phyloP scores from a whole-genome alignment of 2,113 vertebrate species.

The Naja naja region DNA sequence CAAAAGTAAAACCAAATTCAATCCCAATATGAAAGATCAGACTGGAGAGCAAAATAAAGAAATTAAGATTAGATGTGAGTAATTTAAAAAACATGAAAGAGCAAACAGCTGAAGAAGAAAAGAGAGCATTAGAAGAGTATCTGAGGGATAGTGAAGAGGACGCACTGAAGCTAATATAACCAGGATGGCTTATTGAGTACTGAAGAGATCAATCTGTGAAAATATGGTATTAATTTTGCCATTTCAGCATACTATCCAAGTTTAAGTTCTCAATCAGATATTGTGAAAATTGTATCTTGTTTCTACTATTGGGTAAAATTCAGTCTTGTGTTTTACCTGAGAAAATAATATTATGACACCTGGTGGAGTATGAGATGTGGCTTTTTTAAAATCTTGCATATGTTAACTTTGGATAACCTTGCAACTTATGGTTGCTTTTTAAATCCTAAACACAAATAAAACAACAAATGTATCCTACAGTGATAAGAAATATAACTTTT shows the following conservation, averaged over 20 bases:
- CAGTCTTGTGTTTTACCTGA: not conserved
- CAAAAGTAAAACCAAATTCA: too few relatives aligned
- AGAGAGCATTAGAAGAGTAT: not conserved
- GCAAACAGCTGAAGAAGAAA: not conserved
- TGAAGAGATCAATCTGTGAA: not conserved
- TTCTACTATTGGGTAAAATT: not conserved
- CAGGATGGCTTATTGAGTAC: too few relatives aligned
- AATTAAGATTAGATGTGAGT: not conserved
- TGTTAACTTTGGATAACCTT: not conserved
- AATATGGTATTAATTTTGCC: not conserved
- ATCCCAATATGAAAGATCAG: too few relatives aligned
- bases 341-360: not conserved
- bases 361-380: not conserved
- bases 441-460: too few relatives aligned
- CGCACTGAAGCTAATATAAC: too few relatives aligned
- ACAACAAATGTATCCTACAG: too few relatives aligned
- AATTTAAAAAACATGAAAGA: not conserved
- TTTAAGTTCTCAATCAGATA: not conserved
- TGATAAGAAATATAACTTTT: too few relatives aligned
- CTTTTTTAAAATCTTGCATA: not conserved
- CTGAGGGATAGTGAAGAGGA: too few relatives aligned
- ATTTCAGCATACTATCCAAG: not conserved
- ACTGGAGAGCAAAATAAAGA: too few relatives aligned
- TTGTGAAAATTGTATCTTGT: not conserved
- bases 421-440: not conserved